These are phyloP conservation scores for Cyprinella venusta DNA, from an alignment of 2,797 vertebrate genomes.

Conservation along the genomic window DNA sequence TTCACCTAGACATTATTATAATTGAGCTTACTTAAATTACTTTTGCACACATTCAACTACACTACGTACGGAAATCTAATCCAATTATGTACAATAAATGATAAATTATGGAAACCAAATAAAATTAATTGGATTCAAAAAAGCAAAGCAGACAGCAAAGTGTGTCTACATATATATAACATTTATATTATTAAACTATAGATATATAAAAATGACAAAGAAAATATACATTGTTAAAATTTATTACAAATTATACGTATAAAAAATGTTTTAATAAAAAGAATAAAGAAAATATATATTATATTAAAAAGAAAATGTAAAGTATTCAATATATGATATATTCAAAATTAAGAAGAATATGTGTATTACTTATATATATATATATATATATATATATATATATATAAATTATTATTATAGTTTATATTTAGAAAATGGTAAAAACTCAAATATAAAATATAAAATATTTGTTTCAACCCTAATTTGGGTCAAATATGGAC, in stretches of 20 bases:
- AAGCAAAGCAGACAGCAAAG: too few relatives aligned
- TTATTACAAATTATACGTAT: not conserved
- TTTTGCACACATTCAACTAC: not conserved
- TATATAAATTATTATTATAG: too few relatives aligned
- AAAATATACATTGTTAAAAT: not conserved
- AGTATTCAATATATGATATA: not conserved
- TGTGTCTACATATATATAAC: not conserved
- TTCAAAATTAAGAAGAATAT: too few relatives aligned
- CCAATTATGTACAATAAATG: not conserved
- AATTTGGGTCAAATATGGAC: too few relatives aligned
- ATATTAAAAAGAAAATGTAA: too few relatives aligned
- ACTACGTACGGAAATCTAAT: not conserved
- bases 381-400: too few relatives aligned
- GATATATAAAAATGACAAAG: not conserved
- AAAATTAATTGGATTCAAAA: not conserved
- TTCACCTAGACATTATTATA: not conserved
- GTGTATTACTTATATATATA: too few relatives aligned
- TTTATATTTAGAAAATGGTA: too few relatives aligned
- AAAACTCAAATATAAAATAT: too few relatives aligned
- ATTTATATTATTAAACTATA: not conserved
- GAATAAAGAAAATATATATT: too few relatives aligned
- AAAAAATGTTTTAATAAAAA: too few relatives aligned
- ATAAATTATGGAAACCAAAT: not conserved
- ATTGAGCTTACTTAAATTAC: not conserved
- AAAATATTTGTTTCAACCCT: too few relatives aligned